These are phyloP conservation scores for Lithophane semibrunnea DNA, from an alignment of 2,888 invertebrate genomes.

Conservation along the genomic window DNA sequence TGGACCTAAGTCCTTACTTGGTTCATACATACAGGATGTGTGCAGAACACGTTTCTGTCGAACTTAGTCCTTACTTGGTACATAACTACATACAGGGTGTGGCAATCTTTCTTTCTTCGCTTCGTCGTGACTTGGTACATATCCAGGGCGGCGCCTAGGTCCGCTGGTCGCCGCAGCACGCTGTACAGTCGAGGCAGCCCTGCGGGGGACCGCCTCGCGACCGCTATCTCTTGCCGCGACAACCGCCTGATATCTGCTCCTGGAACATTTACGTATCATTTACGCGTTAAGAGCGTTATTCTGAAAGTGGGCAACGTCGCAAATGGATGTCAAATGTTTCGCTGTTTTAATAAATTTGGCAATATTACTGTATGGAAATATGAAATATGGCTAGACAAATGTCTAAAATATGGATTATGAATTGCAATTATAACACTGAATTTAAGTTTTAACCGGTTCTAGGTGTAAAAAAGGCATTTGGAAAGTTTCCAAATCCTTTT, in stretches of 20 bases:
- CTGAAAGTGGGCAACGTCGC: too few species aligned
- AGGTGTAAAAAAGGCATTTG: too few species aligned
- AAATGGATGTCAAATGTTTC: too few species aligned
- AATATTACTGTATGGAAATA: too few species aligned
- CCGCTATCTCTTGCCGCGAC: conserved; percentile 90
- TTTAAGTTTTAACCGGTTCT: too few species aligned
- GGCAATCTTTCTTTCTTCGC: not conserved
- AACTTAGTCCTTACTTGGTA: not conserved
- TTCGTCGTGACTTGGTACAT: not conserved
- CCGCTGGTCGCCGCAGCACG: conserved; percentile 86
- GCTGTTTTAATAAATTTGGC: too few species aligned
- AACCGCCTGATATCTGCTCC: conserved; percentile 82
- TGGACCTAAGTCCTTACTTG: not conserved
- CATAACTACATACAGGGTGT: not conserved
- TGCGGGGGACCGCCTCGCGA: conserved; percentile 86
- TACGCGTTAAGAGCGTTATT: too few species aligned
- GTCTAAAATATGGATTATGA: too few species aligned
- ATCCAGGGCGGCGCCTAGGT: conserved; percentile 61
- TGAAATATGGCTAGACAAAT: too few species aligned
- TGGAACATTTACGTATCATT: conserved; percentile 64
- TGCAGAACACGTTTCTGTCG: not conserved
- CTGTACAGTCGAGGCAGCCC: conserved; percentile 90
- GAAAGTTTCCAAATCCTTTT: too few species aligned
- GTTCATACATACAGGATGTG: not conserved
- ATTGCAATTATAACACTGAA: too few species aligned